Conservation (phyloP, 2,888 invertebrate genomes). For the Eilema depressum region DNA sequence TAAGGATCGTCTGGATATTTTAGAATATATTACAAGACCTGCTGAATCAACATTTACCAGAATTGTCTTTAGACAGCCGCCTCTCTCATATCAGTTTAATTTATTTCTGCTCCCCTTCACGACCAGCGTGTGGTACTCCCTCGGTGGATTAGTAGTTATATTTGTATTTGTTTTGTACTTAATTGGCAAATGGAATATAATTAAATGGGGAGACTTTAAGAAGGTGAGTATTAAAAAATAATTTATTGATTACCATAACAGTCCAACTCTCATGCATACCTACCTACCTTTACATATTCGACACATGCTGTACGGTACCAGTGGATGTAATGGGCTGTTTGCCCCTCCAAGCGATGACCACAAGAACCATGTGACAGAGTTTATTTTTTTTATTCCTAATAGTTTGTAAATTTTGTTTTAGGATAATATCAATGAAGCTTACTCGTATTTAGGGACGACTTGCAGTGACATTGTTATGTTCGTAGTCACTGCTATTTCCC, state of each 20-base stretch:
- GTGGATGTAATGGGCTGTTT: too few relatives aligned
- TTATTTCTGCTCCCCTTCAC: constrained; percentile 89
- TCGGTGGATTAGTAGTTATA: constrained; percentile 74
- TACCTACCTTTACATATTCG: too few relatives aligned
- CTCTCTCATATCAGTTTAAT: constrained; percentile 89
- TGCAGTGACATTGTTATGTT: constrained; percentile 83
- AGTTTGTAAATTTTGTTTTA: constrained; percentile 36
- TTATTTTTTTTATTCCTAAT: neutral
- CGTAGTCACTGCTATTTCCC: constrained; percentile 86
- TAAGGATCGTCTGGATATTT: constrained; percentile 54
- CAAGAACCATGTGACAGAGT: too few relatives aligned
- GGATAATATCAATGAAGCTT: constrained; percentile 49
- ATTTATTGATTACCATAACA: neutral
- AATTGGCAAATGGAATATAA: constrained; percentile 70
- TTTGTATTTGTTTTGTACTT: constrained; percentile 61
- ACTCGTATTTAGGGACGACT: constrained; percentile 59
- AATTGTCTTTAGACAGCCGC: constrained; percentile 89
- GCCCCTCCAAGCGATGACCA: too few relatives aligned
- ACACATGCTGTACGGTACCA: too few relatives aligned
- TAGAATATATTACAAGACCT: constrained; percentile 81
- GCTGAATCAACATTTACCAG: constrained; percentile 65
- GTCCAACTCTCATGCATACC: too few relatives aligned
- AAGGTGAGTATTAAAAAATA: constrained; percentile 30
- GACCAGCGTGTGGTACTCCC: constrained; percentile 87
- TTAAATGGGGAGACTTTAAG: constrained; percentile 43